Evolutionary conservation across 2,797 vertebrate species (phyloP).

Genomic region (Tapirus indicus): DNA sequence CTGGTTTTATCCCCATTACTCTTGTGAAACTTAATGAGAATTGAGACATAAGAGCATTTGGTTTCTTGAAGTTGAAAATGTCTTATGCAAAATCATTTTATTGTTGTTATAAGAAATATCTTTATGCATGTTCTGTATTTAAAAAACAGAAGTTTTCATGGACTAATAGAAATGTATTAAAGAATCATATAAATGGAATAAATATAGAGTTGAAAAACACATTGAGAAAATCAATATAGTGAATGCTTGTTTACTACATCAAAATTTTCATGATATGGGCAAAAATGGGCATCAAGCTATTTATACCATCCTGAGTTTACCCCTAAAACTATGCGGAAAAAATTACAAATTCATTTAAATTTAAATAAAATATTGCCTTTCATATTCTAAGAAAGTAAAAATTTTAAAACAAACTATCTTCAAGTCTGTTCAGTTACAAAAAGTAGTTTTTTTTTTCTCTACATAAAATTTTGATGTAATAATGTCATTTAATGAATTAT

Average conservation of each 20-base stretch:
- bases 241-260: neutral
- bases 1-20: neutral
- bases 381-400: neutral
- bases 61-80: neutral
- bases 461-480: constrained; percentile 74
- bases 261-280: neutral
- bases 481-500: constrained; percentile 81
- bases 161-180: neutral
- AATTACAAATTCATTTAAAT: neutral
- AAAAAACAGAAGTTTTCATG: neutral
- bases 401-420: constrained; percentile 77
- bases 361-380: constrained; percentile 24
- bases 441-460: neutral
- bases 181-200: neutral
- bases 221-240: neutral
- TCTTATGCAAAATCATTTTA: neutral
- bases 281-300: neutral
- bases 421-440: constrained; percentile 49
- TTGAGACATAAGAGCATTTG: neutral
- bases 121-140: neutral
- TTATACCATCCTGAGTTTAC: neutral
- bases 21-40: neutral
- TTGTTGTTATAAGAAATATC: neutral
- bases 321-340: neutral
- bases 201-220: neutral